Evolutionary conservation across 2,113 vertebrate species (phyloP).

Genomic region (Plestiodon gilberti): DNA sequence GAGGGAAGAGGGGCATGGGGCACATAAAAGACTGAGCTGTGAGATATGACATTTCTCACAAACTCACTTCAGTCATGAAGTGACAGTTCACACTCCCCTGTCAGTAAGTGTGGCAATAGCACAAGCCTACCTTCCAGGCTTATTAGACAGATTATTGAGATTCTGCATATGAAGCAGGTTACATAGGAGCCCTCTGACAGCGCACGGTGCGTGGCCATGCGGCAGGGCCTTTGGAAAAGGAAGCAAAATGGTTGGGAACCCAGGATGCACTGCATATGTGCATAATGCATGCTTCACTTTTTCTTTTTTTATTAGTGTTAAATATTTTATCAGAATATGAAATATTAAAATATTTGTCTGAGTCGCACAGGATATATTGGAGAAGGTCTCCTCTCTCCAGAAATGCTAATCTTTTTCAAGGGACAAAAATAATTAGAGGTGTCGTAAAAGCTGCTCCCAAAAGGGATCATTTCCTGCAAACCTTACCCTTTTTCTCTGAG

Average conservation of each 20-base stretch:
- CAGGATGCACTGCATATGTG: not conserved
- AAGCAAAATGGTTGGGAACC: slow-evolving; percentile 1
- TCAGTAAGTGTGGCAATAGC: not conserved
- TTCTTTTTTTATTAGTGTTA: not conserved
- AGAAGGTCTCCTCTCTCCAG: not conserved
- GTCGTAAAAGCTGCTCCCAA: too few relatives aligned
- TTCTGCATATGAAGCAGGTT: not conserved
- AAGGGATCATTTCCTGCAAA: not conserved
- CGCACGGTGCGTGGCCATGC: not conserved
- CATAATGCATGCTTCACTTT: not conserved
- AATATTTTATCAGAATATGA: not conserved
- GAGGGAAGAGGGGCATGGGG: too few relatives aligned
- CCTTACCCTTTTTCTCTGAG: not conserved
- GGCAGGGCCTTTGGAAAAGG: not conserved
- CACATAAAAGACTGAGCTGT: not conserved
- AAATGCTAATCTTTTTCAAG: not conserved
- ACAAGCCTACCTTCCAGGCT: not conserved
- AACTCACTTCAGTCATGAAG: not conserved
- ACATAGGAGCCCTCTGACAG: not conserved
- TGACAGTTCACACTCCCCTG: not conserved
- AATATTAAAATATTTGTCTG: not conserved
- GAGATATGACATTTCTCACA: not conserved
- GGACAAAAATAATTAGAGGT: not conserved
- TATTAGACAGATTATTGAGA: not conserved
- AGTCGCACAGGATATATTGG: not conserved